These are phyloP conservation scores for Lasioglossum calceatum DNA, from an alignment of 2,888 invertebrate species.

Conservation along the genomic window DNA sequence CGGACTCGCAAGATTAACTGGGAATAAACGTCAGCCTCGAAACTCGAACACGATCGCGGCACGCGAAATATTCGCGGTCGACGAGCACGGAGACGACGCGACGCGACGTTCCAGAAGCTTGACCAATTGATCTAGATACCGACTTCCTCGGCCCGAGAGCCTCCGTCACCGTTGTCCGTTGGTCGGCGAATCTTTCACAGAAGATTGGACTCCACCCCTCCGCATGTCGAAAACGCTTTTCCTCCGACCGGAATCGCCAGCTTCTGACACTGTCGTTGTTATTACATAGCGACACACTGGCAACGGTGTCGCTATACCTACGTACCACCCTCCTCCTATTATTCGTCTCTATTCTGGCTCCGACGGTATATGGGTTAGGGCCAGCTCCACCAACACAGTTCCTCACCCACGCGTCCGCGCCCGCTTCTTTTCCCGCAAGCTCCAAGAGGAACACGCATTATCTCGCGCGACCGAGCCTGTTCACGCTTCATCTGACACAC, in stretches of 20 bases:
- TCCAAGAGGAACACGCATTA: constrained; percentile 51
- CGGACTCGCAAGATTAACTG: neutral
- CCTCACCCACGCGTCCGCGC: constrained; percentile 72
- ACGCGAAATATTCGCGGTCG: neutral
- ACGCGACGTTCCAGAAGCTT: neutral
- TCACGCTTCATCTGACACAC: neutral
- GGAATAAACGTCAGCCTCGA: neutral
- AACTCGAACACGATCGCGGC: neutral
- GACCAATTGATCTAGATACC: neutral
- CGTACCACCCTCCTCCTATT: constrained; percentile 52
- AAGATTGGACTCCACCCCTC: neutral
- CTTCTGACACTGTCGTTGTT: constrained; percentile 32
- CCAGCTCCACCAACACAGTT: constrained; percentile 79
- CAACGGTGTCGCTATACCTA: constrained; percentile 49
- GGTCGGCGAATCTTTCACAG: neutral
- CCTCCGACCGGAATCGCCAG: neutral
- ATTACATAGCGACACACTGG: constrained; percentile 35
- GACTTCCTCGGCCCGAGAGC: neutral
- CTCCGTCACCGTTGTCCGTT: neutral
- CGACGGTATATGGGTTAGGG: constrained; percentile 81
- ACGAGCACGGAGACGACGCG: neutral
- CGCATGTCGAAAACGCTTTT: constrained; percentile 6
- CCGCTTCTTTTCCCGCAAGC: constrained; percentile 56
- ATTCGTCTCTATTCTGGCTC: constrained; percentile 79
- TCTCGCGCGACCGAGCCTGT: constrained; percentile 27